A percentile compares a stretch with the other conserved stretches of the same genome.
Evolutionary conservation across 2,113 vertebrate genomes (phyloP).

Genomic region (Erythrocercus mccallii): DNA sequence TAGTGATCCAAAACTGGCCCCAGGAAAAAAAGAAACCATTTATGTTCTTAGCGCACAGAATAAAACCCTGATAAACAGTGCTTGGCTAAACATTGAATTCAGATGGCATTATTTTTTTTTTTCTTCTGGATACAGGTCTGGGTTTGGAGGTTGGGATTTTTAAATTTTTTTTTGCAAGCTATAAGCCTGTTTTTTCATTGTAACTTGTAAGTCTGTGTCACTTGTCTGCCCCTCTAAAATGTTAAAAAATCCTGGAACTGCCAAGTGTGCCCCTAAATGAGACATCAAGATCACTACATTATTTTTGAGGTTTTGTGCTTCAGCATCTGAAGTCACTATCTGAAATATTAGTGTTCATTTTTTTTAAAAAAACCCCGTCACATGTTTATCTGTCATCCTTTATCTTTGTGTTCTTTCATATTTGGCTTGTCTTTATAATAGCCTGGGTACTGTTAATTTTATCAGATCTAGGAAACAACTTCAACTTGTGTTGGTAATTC

Average conservation of each 20-base stretch:
- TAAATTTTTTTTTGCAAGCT: neutral
- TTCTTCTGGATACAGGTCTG: neutral
- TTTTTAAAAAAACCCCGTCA: conserved; percentile 1
- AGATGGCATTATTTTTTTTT: conserved; percentile 33
- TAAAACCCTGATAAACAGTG: conserved; percentile 65
- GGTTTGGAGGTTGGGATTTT: neutral
- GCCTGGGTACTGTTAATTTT: conserved; percentile 47
- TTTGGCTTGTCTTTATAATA: conserved; percentile 47
- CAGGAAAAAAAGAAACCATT: conserved; percentile 68
- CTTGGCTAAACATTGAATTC: conserved; percentile 66
- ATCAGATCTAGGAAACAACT: conserved; percentile 28
- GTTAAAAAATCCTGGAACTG: neutral
- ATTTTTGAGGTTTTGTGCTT: neutral
- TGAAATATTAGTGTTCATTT: conserved; percentile 21
- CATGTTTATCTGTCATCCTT: conserved; percentile 1
- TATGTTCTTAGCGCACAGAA: conserved; percentile 59
- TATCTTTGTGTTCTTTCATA: conserved; percentile 12
- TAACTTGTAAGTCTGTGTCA: neutral
- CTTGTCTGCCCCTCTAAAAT: neutral
- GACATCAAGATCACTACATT: conserved; percentile 7
- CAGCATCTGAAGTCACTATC: neutral
- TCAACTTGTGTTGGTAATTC: conserved; percentile 7
- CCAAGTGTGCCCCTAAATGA: conserved; percentile 13
- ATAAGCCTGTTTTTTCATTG: neutral
- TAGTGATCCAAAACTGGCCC: conserved; percentile 75